Conservation (phyloP, 2,113 vertebrate genomes). For the Lagopus leucura region DNA sequence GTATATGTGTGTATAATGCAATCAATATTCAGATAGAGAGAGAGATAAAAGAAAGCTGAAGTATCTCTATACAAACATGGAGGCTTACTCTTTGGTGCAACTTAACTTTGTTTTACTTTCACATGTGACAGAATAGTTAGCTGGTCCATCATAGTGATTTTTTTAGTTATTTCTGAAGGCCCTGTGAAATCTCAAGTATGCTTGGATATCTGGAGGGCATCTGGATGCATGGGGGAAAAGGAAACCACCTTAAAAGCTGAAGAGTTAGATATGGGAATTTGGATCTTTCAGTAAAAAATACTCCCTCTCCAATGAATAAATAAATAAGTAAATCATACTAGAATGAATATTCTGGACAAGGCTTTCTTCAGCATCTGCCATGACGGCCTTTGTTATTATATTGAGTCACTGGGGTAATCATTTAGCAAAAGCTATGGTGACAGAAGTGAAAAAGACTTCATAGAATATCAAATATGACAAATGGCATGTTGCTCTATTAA, state of each 20-base stretch:
- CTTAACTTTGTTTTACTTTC: not conserved
- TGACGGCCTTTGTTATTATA: not conserved
- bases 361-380: not conserved
- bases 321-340: not conserved
- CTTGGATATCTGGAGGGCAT: not conserved
- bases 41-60: not conserved
- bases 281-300: not conserved
- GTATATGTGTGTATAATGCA: too few species aligned
- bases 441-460: not conserved
- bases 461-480: not conserved
- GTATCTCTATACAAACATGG: not conserved
- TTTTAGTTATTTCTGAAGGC: not conserved
- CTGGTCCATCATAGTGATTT: not conserved
- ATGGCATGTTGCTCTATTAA: not conserved
- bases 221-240: not conserved
- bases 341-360: not conserved
- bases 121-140: not conserved
- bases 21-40: not conserved
- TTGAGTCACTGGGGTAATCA: not conserved
- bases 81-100: not conserved
- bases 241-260: not conserved
- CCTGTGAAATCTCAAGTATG: not conserved
- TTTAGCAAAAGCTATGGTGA: not conserved
- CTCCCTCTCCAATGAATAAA: not conserved
- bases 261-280: not conserved